These are phyloP conservation scores for Raja brachyura DNA, from an alignment of 2,113 vertebrate genomes.

Conservation along the genomic window DNA sequence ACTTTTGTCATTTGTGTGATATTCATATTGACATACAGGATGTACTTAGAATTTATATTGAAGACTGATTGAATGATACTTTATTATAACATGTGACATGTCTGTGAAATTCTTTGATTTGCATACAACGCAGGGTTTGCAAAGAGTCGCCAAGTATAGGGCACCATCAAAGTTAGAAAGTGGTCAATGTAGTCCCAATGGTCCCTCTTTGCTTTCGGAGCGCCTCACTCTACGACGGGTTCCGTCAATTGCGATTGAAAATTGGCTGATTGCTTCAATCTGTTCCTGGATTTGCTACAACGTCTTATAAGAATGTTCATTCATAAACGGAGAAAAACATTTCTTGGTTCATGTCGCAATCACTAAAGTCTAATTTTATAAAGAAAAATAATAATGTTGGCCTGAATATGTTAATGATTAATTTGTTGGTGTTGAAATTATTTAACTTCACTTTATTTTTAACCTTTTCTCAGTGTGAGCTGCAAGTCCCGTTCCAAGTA, in stretches of 20 bases:
- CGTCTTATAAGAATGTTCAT: neutral
- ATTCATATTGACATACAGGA: neutral
- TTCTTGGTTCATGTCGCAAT: neutral
- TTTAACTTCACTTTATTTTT: neutral
- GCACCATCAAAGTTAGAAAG: too few species aligned
- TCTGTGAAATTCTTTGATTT: too few species aligned
- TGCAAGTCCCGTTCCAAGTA: conserved; percentile 96
- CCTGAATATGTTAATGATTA: too few species aligned
- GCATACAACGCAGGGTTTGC: too few species aligned
- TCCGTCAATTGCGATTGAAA: neutral
- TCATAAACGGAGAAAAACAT: neutral
- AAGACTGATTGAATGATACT: neutral
- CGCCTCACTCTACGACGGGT: too few species aligned
- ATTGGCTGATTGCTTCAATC: neutral
- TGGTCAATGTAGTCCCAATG: too few species aligned
- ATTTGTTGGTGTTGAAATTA: conserved; percentile 37
- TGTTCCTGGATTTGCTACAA: neutral
- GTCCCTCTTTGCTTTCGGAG: too few species aligned
- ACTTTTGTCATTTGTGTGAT: neutral
- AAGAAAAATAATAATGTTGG: neutral
- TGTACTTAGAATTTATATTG: neutral
- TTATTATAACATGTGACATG: too few species aligned
- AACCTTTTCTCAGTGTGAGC: conserved; percentile 69
- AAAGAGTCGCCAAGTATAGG: too few species aligned
- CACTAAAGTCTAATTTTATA: neutral